Conservation (phyloP, 2,888 invertebrate species). For the Harpalus rufipes region DNA sequence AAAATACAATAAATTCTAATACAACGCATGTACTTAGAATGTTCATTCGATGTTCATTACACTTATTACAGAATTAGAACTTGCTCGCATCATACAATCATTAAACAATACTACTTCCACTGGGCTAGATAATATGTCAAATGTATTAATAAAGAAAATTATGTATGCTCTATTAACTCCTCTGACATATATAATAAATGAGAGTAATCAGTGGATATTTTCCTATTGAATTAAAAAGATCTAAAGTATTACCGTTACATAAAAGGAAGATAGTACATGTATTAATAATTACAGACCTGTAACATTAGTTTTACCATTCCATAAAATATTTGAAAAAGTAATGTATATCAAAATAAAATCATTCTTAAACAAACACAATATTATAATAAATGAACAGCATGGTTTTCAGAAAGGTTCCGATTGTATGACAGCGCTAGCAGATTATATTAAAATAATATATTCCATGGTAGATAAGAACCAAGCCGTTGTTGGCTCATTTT, state of each 20-base stretch:
- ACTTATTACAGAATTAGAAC: background rate
- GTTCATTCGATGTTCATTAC: background rate
- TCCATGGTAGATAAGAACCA: no score
- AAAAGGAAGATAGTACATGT: background rate
- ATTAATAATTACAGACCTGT: slow-evolving; percentile 23
- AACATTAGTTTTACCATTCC: slow-evolving; percentile 29
- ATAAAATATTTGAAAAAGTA: slow-evolving; percentile 62
- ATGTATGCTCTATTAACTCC: background rate
- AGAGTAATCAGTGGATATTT: background rate
- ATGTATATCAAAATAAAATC: slow-evolving; percentile 14
- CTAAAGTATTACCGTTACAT: slow-evolving; percentile 15
- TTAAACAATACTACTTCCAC: background rate
- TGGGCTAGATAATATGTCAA: slow-evolving; percentile 27
- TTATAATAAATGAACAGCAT: slow-evolving; percentile 48
- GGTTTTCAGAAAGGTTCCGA: slow-evolving; percentile 10
- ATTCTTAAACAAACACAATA: slow-evolving; percentile 43
- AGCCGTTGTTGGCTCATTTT: background rate
- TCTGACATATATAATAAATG: slow-evolving; percentile 8
- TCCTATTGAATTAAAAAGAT: background rate
- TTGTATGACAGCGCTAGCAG: no score
- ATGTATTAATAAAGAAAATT: background rate
- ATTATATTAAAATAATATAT: no score
- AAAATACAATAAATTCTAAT: background rate
- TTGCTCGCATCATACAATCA: background rate
- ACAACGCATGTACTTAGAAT: background rate